Evolutionary conservation across 2,113 vertebrate genomes (phyloP).

Genomic region (Mixornis gularis): DNA sequence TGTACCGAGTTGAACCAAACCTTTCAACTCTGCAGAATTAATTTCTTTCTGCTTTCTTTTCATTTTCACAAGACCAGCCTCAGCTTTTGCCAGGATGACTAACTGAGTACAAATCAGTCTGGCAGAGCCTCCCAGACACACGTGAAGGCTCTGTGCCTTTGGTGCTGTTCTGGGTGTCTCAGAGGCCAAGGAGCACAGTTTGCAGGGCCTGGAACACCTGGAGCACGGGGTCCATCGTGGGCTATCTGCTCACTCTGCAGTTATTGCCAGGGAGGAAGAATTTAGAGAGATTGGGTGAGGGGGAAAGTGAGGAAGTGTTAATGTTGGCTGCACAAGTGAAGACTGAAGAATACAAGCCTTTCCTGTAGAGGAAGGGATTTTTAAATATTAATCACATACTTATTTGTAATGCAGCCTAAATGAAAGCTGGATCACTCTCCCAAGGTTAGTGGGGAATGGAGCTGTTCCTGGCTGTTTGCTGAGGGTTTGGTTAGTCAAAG

Average conservation of each 20-base stretch:
- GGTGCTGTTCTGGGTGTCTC: neutral
- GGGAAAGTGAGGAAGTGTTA: neutral
- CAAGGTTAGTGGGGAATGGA: neutral
- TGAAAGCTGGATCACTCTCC: neutral
- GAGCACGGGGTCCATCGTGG: neutral
- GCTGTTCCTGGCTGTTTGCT: neutral
- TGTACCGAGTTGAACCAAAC: neutral
- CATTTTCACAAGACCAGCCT: neutral
- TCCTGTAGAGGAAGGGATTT: neutral
- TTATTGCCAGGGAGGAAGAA: neutral
- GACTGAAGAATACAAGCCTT: neutral
- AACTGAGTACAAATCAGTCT: neutral
- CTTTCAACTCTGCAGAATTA: neutral
- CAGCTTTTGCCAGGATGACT: constrained; percentile 21
- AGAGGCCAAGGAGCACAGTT: neutral
- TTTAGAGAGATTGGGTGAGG: neutral
- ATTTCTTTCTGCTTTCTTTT: constrained; percentile 1
- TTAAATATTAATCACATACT: neutral
- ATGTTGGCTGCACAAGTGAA: neutral
- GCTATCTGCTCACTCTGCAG: neutral
- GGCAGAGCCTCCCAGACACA: neutral
- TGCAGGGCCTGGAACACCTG: neutral
- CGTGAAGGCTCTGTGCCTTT: neutral
- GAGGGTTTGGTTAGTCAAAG: neutral
- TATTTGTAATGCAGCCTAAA: neutral